A percentile compares a stretch with the other conserved stretches of the same genome.
Conservation (phyloP, 1,140 invertebrate species). For the Colletes gigas region DNA sequence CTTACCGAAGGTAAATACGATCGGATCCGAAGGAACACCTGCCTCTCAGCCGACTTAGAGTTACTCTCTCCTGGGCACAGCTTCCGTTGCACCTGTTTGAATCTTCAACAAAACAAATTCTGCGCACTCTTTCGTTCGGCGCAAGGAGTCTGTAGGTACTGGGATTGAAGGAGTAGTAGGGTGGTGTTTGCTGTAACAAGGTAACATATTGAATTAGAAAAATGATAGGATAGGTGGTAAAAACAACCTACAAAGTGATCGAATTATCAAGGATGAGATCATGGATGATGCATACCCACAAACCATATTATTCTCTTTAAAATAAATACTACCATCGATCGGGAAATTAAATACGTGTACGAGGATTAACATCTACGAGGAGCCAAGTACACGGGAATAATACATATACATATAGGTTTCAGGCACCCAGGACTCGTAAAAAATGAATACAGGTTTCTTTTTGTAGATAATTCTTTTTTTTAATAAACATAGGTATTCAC, state of each 20-base stretch:
- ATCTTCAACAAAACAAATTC: conserved; percentile 36
- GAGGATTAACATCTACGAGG: too few relatives aligned
- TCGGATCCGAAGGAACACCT: conserved; percentile 36
- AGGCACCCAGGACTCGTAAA: background rate
- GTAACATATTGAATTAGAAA: background rate
- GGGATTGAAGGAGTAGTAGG: conserved; percentile 13
- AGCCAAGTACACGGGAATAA: background rate
- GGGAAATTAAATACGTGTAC: too few relatives aligned
- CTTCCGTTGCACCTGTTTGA: conserved; percentile 40
- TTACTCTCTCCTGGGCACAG: conserved; percentile 21
- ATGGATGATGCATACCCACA: too few relatives aligned
- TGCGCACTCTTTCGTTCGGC: conserved; percentile 3
- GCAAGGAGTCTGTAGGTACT: background rate
- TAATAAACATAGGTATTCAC: conserved; percentile 77
- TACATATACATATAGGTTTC: background rate
- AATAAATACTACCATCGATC: too few relatives aligned
- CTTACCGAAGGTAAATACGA: conserved; percentile 42
- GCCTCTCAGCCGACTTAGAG: background rate
- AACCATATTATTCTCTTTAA: background rate
- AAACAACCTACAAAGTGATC: background rate
- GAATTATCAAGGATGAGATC: background rate
- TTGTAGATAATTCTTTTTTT: conserved; percentile 68
- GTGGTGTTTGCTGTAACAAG: conserved; percentile 20
- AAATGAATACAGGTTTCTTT: conserved; percentile 19
- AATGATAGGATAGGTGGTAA: background rate